Conservation (phyloP, 2,888 invertebrate genomes). For the Beris chalybata region DNA sequence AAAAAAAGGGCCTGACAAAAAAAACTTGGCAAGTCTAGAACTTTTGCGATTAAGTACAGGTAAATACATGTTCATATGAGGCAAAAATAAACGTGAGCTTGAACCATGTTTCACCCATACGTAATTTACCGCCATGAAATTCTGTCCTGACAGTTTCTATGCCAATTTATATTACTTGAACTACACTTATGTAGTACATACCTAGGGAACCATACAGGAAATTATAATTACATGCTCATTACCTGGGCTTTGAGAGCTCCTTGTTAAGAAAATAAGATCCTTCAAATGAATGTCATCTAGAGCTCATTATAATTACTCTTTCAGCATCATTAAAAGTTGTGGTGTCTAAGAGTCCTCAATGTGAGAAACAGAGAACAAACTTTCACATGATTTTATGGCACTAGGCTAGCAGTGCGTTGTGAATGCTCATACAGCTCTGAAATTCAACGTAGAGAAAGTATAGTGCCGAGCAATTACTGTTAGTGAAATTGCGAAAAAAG, state of each 20-base stretch:
- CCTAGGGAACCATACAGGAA: slow-evolving; percentile 39
- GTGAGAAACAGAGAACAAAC: slow-evolving; percentile 2
- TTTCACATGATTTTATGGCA: background rate
- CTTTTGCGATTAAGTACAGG: slow-evolving; percentile 13
- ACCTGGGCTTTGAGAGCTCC: slow-evolving; percentile 41
- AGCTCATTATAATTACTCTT: slow-evolving; percentile 39
- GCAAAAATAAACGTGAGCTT: background rate
- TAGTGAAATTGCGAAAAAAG: no score
- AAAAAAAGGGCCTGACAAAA: background rate
- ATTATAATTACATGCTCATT: slow-evolving; percentile 46
- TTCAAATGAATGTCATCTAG: slow-evolving; percentile 36
- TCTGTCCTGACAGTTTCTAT: slow-evolving; percentile 12
- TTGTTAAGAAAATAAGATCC: slow-evolving; percentile 34
- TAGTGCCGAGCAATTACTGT: no score
- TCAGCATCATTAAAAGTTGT: slow-evolving; percentile 39
- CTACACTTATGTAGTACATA: slow-evolving; percentile 24
- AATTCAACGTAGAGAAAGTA: no score
- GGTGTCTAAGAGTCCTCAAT: slow-evolving; percentile 18
- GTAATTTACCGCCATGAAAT: slow-evolving; percentile 4
- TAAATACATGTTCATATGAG: background rate
- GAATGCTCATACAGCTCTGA: no score
- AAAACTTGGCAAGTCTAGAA: background rate
- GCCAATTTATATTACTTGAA: slow-evolving; percentile 30
- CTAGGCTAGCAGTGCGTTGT: no score
- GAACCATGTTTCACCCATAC: slow-evolving; percentile 9